These are phyloP conservation scores for Sebastiscus tertius DNA, from an alignment of 2,797 vertebrate genomes.

Conservation along the genomic window DNA sequence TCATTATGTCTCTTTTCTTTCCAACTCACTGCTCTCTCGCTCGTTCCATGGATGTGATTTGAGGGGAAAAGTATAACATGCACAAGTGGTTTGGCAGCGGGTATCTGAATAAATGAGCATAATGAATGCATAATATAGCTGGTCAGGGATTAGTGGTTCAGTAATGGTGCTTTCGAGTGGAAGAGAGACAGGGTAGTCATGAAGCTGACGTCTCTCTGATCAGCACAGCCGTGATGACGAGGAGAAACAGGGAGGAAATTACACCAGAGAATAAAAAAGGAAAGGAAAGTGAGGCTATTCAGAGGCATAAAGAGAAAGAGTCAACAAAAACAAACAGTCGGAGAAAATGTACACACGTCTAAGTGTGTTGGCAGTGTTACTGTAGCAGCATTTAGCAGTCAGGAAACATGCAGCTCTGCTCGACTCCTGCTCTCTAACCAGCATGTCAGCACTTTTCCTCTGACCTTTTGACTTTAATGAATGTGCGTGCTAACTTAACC, in stretches of 20 bases:
- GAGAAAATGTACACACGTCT: background rate
- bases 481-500: background rate
- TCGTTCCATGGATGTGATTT: background rate
- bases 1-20: slow-evolving; percentile 24
- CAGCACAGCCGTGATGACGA: background rate
- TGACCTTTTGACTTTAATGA: slow-evolving; percentile 28
- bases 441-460: slow-evolving; percentile 34
- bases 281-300: background rate
- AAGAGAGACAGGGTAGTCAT: background rate
- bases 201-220: slow-evolving; percentile 1
- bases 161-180: slow-evolving; percentile 4
- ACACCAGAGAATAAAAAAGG: background rate
- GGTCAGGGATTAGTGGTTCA: slow-evolving; percentile 30
- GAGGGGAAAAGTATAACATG: background rate
- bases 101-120: slow-evolving; percentile 39
- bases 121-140: slow-evolving; percentile 48
- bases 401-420: slow-evolving; percentile 4
- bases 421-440: slow-evolving; percentile 6
- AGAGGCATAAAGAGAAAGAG: background rate
- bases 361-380: background rate
- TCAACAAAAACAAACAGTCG: background rate
- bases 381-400: slow-evolving; percentile 2
- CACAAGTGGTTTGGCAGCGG: slow-evolving; percentile 21
- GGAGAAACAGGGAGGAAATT: background rate
- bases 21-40: background rate